Base-by-base conservation (phyloP, 2,113 vertebrate genomes). In the Hyperopisus bebe region DNA sequence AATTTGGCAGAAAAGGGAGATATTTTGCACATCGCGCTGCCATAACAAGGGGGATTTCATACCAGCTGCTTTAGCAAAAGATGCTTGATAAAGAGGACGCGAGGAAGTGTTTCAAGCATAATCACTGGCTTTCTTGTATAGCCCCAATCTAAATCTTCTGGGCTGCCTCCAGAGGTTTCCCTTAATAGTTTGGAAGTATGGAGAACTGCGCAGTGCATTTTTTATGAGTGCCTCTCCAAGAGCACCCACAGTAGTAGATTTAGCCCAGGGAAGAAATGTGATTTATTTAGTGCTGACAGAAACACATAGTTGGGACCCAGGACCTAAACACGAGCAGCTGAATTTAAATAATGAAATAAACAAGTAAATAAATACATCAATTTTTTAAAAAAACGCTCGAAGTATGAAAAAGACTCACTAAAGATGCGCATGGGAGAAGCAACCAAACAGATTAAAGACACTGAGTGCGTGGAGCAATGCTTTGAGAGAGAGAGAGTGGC, bases 261-360 rank as follows among this genome's bases (percentile, higher is more conserved):
- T 74, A 27, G 27, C 47, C 19, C 21, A 77, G 66, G 13, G 66
- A 80, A 50, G 46, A 27, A 77, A 51, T 80, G 87, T 88, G 66
- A 80, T 89, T 87, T 87, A 39, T 53, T 51, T 39, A 53, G 50
- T 87, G 48, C 50, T 53, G 85, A 35, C n/a, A 87, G 50, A 55
- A 53, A 39, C 47, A 31, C 84, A 48, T 39, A 51, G 27, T 19
- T 19, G 7, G n/a, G 53, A 27, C 24, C 44, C 47, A 44, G 42
- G 42, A 46, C 44, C 6, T 47, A 21, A n/a, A 88, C 42, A 62
- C 11, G 2, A 88, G 31, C 10, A 8, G 31, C 88, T 7, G 21
- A 87, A 87, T 87, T 87, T 53, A 47, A 86, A 86, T 80, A 80
- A 39, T 42, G 13, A 47, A 47, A 88, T 35, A 17, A 77, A 46